Percentiles rank a stretch among this genome's conserved stretches.
Evolutionary conservation across 2,113 vertebrate species (phyloP).

Genomic region (Pantherophis guttatus): DNA sequence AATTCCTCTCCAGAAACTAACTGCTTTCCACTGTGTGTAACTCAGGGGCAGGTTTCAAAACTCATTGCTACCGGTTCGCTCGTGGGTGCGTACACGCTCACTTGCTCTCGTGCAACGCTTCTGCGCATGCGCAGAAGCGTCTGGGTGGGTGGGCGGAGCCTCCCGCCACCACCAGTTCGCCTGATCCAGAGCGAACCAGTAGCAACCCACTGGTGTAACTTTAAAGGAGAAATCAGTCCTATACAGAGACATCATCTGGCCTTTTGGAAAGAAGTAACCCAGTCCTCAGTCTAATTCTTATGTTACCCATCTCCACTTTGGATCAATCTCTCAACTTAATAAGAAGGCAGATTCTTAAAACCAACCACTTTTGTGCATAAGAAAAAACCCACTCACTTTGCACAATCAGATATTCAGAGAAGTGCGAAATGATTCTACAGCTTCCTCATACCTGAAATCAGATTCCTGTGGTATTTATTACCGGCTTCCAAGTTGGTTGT

Average conservation of each 20-base stretch:
- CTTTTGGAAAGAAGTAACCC: not conserved
- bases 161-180: too few relatives aligned
- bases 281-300: not conserved
- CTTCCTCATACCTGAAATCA: slow-evolving; percentile 14
- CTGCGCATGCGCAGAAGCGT: too few relatives aligned
- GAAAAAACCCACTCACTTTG: not conserved
- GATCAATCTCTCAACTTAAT: not conserved
- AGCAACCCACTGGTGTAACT: not conserved
- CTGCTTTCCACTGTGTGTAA: not conserved
- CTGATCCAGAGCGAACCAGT: too few relatives aligned
- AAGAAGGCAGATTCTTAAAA: not conserved
- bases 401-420: not conserved
- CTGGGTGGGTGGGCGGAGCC: too few relatives aligned
- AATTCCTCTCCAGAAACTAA: not conserved
- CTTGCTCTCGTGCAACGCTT: too few relatives aligned
- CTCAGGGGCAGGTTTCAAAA: not conserved
- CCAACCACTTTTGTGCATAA: not conserved
- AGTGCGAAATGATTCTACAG: not conserved
- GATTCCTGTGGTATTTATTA: slow-evolving; percentile 19
- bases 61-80: too few relatives aligned
- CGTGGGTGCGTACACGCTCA: too few relatives aligned
- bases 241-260: not conserved
- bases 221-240: not conserved
- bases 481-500: not conserved
- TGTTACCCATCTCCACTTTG: not conserved